Base-by-base conservation (phyloP, 2,888 invertebrate species). In the Melolontha melolontha region DNA sequence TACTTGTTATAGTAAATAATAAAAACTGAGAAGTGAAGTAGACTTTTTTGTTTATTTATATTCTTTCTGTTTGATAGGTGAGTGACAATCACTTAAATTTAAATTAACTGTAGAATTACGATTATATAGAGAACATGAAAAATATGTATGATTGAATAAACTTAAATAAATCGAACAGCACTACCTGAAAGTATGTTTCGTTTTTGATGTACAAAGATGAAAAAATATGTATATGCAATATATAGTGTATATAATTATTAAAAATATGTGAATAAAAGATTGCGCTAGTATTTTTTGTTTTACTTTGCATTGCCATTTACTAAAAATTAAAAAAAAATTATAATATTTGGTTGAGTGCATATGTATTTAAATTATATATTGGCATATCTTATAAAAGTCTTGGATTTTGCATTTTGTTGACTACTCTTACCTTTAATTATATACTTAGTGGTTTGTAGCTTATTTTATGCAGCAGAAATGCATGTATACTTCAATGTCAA, bases 41-140 rank as follows among this genome's bases (percentile, higher is more conserved):
- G n/a, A 14, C 27, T 4, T 11, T 59, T 42, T 47, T 50, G 50
- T 66, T 68, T 41, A 44, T 52, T 51, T 34, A 22, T 4, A 44
- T 62, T 17, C 40, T 39, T 54, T 52, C 66, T 67, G 66, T 40
- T 64, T 66, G 64, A 66, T 59, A 47, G 66, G 44, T 27, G 71
- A 70, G 70, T 71, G 73, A 73, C 73, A 73, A 73, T 73, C 73
- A 73, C 73, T 64, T 66, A 12, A 29, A 54, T 54, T 64, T 66
- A 12, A 29, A 54, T 54, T 1, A 40, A 66, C 14, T 66, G 42
- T 59, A 59, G 59, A 59, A 39, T 59, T 59, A 41, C 41, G 39
- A 39, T 39, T 54, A 10, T 16, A 39, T n/a, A 29, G 11, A 51
- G 7, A 12, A 49, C 22, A 49, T 49, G n/a, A 51, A 12, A 52